Conservation (phyloP, 1,140 invertebrate genomes). For the Apis cerana region DNA sequence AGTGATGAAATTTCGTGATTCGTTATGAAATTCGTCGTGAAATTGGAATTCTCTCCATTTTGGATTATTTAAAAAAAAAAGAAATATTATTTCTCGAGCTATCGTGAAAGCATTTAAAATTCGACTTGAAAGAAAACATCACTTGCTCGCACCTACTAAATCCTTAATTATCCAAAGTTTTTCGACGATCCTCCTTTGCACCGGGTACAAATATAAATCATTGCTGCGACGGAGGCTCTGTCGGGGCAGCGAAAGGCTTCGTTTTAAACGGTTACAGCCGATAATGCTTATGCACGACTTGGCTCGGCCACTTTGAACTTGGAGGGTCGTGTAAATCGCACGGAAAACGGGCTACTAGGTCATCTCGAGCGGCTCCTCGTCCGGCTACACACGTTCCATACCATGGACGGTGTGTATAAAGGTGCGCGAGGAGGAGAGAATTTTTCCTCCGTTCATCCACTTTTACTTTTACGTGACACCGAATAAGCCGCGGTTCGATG, state of each 20-base stretch:
- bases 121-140: no score
- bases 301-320: conserved; percentile 72
- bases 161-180: conserved; percentile 31
- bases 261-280: conserved; percentile 48
- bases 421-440: not conserved
- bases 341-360: conserved; percentile 72
- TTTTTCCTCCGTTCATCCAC: conserved; percentile 22
- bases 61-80: no score
- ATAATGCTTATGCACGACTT: conserved; percentile 71
- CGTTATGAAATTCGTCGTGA: no score
- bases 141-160: no score
- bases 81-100: no score
- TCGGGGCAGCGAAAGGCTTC: conserved; percentile 42
- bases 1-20: no score
- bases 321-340: conserved; percentile 69
- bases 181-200: conserved; percentile 9
- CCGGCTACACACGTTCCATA: not conserved
- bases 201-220: not conserved
- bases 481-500: not conserved
- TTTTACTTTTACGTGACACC: conserved; percentile 38
- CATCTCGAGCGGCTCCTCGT: conserved; percentile 45
- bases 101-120: no score
- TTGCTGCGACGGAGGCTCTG: not conserved
- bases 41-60: no score
- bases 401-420: no score